Conservation (phyloP, 2,888 invertebrate species). For the Tillus elongatus region DNA sequence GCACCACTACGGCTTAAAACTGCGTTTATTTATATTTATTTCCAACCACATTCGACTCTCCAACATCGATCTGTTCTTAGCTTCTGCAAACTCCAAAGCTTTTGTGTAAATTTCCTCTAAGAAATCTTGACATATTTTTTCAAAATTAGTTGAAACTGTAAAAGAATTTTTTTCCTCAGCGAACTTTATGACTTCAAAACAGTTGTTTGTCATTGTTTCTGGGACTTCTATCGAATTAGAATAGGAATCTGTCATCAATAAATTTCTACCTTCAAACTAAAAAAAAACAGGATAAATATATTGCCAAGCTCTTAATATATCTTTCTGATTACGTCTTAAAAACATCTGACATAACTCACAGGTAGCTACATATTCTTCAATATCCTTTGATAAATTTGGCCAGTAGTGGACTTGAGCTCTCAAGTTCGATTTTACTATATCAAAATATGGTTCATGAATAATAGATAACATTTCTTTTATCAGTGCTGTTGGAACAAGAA, state of each 20-base stretch:
- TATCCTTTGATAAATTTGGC: slow-evolving; percentile 20
- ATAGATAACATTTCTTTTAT: slow-evolving; percentile 17
- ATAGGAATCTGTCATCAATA: slow-evolving; percentile 1
- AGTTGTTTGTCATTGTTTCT: background rate
- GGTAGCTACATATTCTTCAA: slow-evolving; percentile 19
- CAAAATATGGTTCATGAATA: slow-evolving; percentile 24
- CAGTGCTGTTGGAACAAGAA: slow-evolving; percentile 21
- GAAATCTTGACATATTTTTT: too few relatives aligned
- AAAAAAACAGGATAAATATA: slow-evolving; percentile 28
- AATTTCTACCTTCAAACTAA: slow-evolving; percentile 21
- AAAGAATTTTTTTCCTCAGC: too few relatives aligned
- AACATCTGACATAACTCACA: slow-evolving; percentile 20
- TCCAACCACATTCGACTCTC: too few relatives aligned
- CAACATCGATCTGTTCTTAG: background rate
- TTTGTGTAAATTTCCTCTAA: too few relatives aligned
- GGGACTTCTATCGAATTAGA: slow-evolving; percentile 6
- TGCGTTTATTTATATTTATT: too few relatives aligned
- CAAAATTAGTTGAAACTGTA: too few relatives aligned
- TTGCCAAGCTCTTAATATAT: slow-evolving; percentile 24
- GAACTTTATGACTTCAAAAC: background rate
- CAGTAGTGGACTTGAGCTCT: slow-evolving; percentile 24
- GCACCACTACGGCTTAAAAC: too few relatives aligned
- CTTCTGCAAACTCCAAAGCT: slow-evolving; percentile 6
- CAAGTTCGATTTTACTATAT: slow-evolving; percentile 24
- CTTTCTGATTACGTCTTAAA: slow-evolving; percentile 15